Conservation (phyloP, 2,113 vertebrate genomes). For the Rhizomys pruinosus region DNA sequence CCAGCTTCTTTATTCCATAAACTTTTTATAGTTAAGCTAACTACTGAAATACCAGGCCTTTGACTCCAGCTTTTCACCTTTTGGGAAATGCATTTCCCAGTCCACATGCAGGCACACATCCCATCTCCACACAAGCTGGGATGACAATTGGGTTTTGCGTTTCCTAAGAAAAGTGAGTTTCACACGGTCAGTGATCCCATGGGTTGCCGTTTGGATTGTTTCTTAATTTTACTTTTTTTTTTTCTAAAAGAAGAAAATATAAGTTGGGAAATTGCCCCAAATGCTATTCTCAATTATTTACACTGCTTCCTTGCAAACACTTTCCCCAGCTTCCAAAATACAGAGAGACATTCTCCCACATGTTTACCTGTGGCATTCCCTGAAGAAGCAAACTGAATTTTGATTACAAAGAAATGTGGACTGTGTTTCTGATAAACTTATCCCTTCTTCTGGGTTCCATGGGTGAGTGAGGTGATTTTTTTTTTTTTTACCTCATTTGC, state of each 20-base stretch:
- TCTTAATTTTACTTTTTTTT: slow-evolving; percentile 61
- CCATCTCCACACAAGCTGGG: slow-evolving; percentile 63
- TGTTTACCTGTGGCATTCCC: slow-evolving; percentile 54
- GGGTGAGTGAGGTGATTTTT: not conserved
- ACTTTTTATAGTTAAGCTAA: not conserved
- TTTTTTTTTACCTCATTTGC: not conserved
- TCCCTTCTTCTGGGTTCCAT: not conserved
- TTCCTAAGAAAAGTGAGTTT: slow-evolving; percentile 63
- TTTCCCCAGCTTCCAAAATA: slow-evolving; percentile 51
- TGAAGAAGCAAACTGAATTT: slow-evolving; percentile 61
- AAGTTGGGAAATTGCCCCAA: slow-evolving; percentile 65
- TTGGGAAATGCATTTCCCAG: slow-evolving; percentile 21
- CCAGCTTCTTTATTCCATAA: not conserved
- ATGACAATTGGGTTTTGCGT: slow-evolving; percentile 66
- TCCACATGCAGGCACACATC: not conserved
- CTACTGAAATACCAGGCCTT: not conserved
- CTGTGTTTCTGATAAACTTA: not conserved
- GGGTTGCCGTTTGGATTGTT: slow-evolving; percentile 25
- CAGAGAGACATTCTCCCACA: slow-evolving; percentile 46
- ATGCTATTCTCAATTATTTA: slow-evolving; percentile 67
- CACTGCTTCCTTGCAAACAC: slow-evolving; percentile 29
- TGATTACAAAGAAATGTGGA: not conserved
- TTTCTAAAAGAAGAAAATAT: slow-evolving; percentile 57
- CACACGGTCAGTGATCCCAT: slow-evolving; percentile 63
- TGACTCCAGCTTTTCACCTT: not conserved